Evolutionary conservation across 2,888 invertebrate genomes (phyloP), one percentile per base, ranked within the genome.

Genomic region (Drosophila longiperda): DNA sequence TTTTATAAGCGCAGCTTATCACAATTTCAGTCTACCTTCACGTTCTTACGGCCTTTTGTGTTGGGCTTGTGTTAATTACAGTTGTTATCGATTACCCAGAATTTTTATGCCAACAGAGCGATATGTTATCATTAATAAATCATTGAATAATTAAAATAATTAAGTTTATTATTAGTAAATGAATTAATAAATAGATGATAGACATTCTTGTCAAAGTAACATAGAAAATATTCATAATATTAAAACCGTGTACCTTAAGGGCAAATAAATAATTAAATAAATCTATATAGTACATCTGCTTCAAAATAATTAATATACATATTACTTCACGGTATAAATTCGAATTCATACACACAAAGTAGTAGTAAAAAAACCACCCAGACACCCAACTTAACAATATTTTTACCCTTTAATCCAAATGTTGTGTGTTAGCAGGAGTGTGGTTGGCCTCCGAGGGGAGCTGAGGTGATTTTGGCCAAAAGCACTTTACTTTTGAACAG

Each of bases 361-460:
- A 82, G 60, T 62, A 68, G 54, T 38, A 52, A 62, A 80, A 26
- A 29, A 26, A 42, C 29, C 36, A 45, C 66, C 71, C 69, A 70
- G 68, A 88, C 70, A 80, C 58, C 72, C 4, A 71, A 88, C 87
- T 76, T 82, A 76, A 79, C 70, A 82, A 82, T 84, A 83, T 82
- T 88, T 45, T 70, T 75, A 72, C 83, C 89, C 89, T 90, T 86
- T 80, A 88, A 85, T 82, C 67, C 69, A 80, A 86, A 71, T 79
- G 63, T 49, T 53, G 59, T 52, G 58, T 40, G 42, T 59, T 58
- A 32, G 36, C 32, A 49, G 23, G 45, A 54, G 38, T 34, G 26
- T 60, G 34, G 34, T 8, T 3, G 26, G 36, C 17, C 26, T 36
- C 4, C 11, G 11, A n/a, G 7, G 26, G 50, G 54, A 11, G 32